Percentiles rank a stretch among this genome's conserved stretches.
phyloP scores from a whole-genome alignment of 2,113 vertebrate species.

The Girardinichthys multiradiatus region DNA sequence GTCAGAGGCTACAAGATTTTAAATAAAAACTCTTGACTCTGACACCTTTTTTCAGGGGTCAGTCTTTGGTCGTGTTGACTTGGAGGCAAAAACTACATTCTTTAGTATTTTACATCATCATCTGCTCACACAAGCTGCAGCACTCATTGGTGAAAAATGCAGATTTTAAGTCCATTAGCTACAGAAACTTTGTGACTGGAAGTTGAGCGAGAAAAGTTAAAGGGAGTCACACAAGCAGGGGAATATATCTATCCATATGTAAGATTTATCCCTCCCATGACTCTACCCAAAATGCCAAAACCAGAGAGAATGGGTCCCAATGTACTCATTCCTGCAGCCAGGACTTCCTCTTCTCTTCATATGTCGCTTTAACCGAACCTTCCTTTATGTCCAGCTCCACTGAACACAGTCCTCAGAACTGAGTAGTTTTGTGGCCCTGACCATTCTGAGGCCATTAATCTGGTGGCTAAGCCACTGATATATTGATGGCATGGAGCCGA shows the following conservation, averaged over 20 bases:
- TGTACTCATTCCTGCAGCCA: conserved; percentile 63
- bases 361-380: conserved; percentile 59
- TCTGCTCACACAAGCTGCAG: conserved; percentile 4
- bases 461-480: conserved; percentile 80
- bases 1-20: conserved; percentile 32
- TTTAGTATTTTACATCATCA: conserved; percentile 17
- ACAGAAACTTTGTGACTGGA: conserved; percentile 47
- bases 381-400: conserved; percentile 64
- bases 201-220: conserved; percentile 28
- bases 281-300: conserved; percentile 65
- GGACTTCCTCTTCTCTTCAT: conserved; percentile 55
- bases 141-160: conserved; percentile 4
- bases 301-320: conserved; percentile 70
- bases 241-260: conserved; percentile 60
- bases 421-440: conserved; percentile 76
- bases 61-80: conserved; percentile 25
- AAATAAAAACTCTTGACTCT: conserved; percentile 47
- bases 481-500: conserved; percentile 78
- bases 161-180: conserved; percentile 16
- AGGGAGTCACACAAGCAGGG: conserved; percentile 47
- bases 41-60: conserved; percentile 26
- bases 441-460: conserved; percentile 80
- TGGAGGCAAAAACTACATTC: conserved; percentile 18
- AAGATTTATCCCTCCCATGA: conserved; percentile 73
- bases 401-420: conserved; percentile 69